Evolutionary conservation across 64 coral and sea anemone genomes (phyloP).

Genomic region (Stichodactyla helianthus): DNA sequence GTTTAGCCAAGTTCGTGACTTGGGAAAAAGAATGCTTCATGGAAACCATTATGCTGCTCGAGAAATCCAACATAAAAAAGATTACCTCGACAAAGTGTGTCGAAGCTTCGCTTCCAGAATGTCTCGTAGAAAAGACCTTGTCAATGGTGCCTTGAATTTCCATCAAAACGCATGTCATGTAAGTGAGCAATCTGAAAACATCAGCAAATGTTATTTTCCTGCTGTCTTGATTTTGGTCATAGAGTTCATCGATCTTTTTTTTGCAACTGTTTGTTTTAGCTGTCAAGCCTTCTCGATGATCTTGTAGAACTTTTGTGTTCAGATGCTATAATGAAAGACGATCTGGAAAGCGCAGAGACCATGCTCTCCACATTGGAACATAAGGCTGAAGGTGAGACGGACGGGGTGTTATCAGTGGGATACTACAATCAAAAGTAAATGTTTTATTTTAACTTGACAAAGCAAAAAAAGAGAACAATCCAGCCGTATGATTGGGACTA

Average conservation of each 20-base stretch:
- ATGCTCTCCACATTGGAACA: conserved; percentile 81
- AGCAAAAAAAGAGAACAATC: no score
- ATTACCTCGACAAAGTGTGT: conserved; percentile 85
- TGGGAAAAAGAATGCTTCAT: conserved; percentile 84
- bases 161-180: conserved; percentile 75
- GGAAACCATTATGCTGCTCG: conserved; percentile 76
- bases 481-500: no score
- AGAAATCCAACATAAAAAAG: conserved; percentile 64
- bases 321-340: conserved; percentile 81
- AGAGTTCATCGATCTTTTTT: no score
- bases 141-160: conserved; percentile 59
- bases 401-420: no score
- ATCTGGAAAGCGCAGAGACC: conserved; percentile 67
- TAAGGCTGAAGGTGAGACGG: conserved; percentile 63
- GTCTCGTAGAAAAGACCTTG: conserved; percentile 74
- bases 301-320: conserved; percentile 82
- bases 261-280: conserved; percentile 37
- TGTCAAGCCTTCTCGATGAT: conserved; percentile 79
- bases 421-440: no score
- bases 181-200: not conserved
- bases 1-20: conserved; percentile 74
- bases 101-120: conserved; percentile 91
- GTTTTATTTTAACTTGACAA: no score
- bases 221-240: not conserved
- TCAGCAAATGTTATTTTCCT: not conserved